Evolutionary conservation across 2,888 invertebrate species (phyloP).

Genomic region (Pristionchus fissidentatus): DNA sequence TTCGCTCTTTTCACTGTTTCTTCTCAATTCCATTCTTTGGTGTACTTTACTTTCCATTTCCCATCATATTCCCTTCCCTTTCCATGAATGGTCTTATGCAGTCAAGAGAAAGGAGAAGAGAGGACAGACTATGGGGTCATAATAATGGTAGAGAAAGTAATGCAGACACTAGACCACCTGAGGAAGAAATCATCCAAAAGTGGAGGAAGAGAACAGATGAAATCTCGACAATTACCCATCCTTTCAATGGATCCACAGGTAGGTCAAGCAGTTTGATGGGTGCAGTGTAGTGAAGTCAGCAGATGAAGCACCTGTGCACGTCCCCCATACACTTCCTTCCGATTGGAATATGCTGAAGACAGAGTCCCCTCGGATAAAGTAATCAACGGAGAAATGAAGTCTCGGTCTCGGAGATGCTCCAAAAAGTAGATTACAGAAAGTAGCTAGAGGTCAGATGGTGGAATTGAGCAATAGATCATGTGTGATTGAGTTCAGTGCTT

Average conservation of each 20-base stretch:
- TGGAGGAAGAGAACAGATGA: not conserved
- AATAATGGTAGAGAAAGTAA: slow-evolving; percentile 25
- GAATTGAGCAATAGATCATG: slow-evolving; percentile 7
- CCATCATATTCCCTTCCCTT: slow-evolving; percentile 38
- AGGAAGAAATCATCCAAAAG: not conserved
- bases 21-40: not conserved
- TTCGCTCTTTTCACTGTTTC: slow-evolving; percentile 35
- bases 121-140: slow-evolving; percentile 14
- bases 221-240: not conserved
- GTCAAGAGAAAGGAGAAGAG: not conserved
- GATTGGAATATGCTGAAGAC: not conserved
- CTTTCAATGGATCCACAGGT: slow-evolving; percentile 11
- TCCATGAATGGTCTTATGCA: slow-evolving; percentile 24
- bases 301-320: not conserved
- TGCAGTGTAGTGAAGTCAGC: not conserved
- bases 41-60: slow-evolving; percentile 44
- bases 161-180: slow-evolving; percentile 1
- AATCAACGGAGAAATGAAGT: no score
- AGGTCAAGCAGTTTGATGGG: not conserved
- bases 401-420: no score
- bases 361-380: no score
- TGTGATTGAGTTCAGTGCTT: slow-evolving; percentile 33
- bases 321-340: not conserved
- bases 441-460: slow-evolving; percentile 21
- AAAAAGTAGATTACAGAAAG: slow-evolving; percentile 12